These are phyloP conservation scores for Agrotis segetum DNA, from an alignment of 2,888 invertebrate species.

Conservation along the genomic window DNA sequence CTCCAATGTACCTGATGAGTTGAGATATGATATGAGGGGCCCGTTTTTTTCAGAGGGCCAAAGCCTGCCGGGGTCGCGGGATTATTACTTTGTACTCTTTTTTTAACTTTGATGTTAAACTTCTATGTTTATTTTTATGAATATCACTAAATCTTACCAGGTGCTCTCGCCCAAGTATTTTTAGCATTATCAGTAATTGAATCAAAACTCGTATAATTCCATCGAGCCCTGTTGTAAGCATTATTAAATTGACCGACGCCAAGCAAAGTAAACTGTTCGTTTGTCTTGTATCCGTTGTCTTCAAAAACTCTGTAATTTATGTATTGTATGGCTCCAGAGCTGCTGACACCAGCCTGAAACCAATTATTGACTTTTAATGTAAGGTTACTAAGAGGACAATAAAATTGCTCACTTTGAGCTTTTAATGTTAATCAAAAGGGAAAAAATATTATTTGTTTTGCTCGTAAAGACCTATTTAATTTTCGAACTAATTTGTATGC, in stretches of 20 bases:
- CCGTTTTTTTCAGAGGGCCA: too few species aligned
- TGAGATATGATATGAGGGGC: too few species aligned
- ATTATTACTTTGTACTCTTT: too few species aligned
- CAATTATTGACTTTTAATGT: background rate
- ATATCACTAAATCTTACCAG: background rate
- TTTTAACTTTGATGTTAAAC: too few species aligned
- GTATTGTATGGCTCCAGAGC: background rate
- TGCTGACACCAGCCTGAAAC: conserved; percentile 13
- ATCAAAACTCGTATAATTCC: conserved; percentile 71
- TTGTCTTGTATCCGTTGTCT: conserved; percentile 84
- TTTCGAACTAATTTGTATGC: too few species aligned
- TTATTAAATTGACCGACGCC: conserved; percentile 63
- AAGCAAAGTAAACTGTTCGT: conserved; percentile 68
- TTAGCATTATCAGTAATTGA: conserved; percentile 75
- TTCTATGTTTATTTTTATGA: too few species aligned
- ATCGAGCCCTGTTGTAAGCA: conserved; percentile 70
- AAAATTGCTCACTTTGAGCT: too few species aligned
- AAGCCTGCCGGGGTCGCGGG: too few species aligned
- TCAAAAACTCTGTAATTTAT: conserved; percentile 76
- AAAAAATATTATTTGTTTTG: too few species aligned
- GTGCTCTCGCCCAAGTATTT: conserved; percentile 68
- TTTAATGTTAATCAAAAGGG: too few species aligned
- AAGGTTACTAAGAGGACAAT: too few species aligned
- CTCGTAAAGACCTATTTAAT: too few species aligned
- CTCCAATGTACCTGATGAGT: conserved; percentile 14